Percentiles rank a stretch among this genome's conserved stretches.
These are phyloP conservation scores for Selene dorsalis DNA, from an alignment of 2,797 vertebrate genomes.

Conservation along the genomic window DNA sequence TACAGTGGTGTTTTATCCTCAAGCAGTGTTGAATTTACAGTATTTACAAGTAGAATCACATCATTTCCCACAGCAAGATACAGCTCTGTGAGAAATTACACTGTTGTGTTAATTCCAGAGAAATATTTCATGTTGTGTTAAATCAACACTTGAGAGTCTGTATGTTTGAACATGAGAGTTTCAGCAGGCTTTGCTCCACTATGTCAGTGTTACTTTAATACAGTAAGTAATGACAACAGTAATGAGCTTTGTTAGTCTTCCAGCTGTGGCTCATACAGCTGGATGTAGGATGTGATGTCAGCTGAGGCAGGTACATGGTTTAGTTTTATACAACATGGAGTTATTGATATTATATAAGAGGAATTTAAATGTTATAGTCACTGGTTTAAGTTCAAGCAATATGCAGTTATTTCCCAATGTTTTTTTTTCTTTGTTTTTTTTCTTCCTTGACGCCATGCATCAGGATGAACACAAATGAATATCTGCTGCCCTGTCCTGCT, in stretches of 20 bases:
- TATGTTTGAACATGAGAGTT: constrained; percentile 3
- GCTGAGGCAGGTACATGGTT: neutral
- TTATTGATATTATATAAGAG: constrained; percentile 2
- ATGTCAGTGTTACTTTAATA: neutral
- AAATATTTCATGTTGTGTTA: constrained; percentile 15
- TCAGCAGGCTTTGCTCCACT: neutral
- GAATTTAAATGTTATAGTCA: constrained; percentile 10
- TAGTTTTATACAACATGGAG: neutral
- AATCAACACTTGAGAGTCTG: constrained; percentile 9
- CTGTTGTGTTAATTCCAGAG: constrained; percentile 6
- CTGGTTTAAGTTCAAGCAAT: constrained; percentile 32
- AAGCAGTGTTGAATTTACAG: neutral
- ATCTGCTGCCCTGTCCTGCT: constrained; percentile 49
- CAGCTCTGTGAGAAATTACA: neutral
- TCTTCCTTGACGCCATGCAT: constrained; percentile 27
- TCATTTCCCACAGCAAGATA: constrained; percentile 10
- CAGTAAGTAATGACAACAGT: neutral
- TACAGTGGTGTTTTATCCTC: neutral
- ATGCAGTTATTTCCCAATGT: constrained; percentile 38
- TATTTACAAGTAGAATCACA: neutral
- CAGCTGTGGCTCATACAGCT: neutral
- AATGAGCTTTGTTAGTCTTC: no score
- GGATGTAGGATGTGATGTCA: neutral
- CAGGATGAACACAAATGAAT: constrained; percentile 42
- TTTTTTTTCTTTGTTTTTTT: constrained; percentile 11